phyloP scores from a whole-genome alignment of 1,140 invertebrate genomes.

The Anoplolepis gracilipes region DNA sequence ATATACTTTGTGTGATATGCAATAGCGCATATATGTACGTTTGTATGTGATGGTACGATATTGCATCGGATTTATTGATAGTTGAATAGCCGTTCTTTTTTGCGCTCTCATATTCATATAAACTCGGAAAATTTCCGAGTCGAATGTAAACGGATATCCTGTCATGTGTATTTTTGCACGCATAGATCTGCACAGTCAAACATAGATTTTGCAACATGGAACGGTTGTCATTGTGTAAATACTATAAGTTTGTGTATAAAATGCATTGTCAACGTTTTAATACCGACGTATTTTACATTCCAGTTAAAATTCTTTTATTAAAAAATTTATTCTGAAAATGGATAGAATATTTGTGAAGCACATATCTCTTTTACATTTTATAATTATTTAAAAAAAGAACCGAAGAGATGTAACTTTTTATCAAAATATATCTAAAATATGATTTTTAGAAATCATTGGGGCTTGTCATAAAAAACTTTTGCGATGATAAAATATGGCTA shows the following conservation, averaged over 20 bases:
- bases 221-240: constrained; percentile 5
- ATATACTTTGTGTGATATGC: constrained; percentile 12
- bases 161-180: constrained; percentile 8
- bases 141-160: constrained; percentile 1
- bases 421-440: background rate
- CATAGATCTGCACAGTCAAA: background rate
- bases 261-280: background rate
- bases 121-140: constrained; percentile 33
- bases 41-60: background rate
- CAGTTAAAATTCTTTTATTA: background rate
- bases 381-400: background rate
- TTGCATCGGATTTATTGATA: background rate
- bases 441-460: background rate
- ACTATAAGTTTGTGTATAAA: constrained; percentile 5
- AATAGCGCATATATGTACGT: constrained; percentile 4
- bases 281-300: background rate
- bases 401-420: background rate
- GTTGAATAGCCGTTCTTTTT: background rate
- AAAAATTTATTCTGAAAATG: background rate
- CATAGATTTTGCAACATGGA: background rate
- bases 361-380: background rate
- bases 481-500: background rate
- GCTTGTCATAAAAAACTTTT: background rate
- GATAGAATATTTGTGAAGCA: background rate
- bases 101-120: constrained; percentile 22